Percentiles rank a stretch among this genome's conserved stretches.
Evolutionary conservation across 2,888 invertebrate genomes (phyloP).

Genomic region (Sarcophaga carnaria): DNA sequence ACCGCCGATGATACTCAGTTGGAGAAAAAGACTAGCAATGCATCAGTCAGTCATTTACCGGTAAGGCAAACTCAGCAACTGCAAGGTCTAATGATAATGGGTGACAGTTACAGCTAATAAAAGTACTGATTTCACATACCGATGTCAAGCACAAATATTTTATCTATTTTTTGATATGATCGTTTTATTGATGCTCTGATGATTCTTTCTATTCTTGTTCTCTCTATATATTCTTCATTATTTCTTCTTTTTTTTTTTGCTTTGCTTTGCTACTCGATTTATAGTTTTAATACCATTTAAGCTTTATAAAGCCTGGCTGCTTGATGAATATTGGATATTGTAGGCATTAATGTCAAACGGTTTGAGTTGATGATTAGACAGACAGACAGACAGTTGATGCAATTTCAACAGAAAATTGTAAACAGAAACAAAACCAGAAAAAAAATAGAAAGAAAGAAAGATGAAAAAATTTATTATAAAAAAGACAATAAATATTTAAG

Average conservation of each 20-base stretch:
- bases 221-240: background rate
- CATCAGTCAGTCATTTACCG: background rate
- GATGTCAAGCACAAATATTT: conserved; percentile 64
- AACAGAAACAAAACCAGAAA: background rate
- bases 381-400: conserved; percentile 53
- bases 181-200: conserved; percentile 52
- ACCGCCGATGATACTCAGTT: background rate
- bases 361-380: conserved; percentile 61
- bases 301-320: conserved; percentile 20
- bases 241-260: background rate
- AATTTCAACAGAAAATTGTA: conserved; percentile 34
- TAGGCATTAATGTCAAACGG: conserved; percentile 64
- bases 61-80: background rate
- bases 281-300: background rate
- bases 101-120: conserved; percentile 68
- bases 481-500: conserved; percentile 59
- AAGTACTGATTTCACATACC: conserved; percentile 66
- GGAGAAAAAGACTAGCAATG: background rate
- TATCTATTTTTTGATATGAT: conserved; percentile 62
- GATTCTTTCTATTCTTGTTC: background rate
- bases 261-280: background rate
- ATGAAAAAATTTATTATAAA: conserved; percentile 15
- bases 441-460: conserved; percentile 10
- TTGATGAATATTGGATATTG: conserved; percentile 29
- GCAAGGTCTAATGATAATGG: conserved; percentile 42